Base-by-base conservation (phyloP, 1,140 invertebrate species). In the Panagrolaimus sp. region DNA sequence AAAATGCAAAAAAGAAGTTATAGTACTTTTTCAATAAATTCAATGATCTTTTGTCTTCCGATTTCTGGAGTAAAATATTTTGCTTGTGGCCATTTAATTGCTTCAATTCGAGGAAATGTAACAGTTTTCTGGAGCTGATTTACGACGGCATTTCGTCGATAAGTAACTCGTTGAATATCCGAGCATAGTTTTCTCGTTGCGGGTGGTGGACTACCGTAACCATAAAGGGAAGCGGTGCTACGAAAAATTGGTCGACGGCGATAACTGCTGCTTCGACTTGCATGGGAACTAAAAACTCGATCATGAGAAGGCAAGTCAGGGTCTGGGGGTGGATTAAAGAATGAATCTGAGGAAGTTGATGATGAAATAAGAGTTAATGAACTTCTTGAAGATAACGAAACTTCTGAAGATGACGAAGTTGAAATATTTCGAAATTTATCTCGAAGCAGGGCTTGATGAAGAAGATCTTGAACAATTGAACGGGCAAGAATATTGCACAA, bases 11-110 rank as follows among this genome's bases (percentile, higher is more conserved):
- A 52, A 7, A 1, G 48, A n/a, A 10, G 15, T 3, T 58, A n/a
- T 4, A 0, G 4, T 68, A 68, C 67, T 44, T 68, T 45, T 45
- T 68, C 67, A 32, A 68, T 68, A 15, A 43, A 63, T 45, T 68
- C 67, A 43, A 68, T 68, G 28, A 68, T 68, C 14, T 62, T 68
- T 24, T 46, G 46, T 38, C 67, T n/a, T 4, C 67, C 67, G 8
- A 68, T 24, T 43, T 68, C 67, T 8, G 67, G 47, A 17, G 24
- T 68, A n/a, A 68, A 68, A 12, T 17, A 63, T 44, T 46, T 45
- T 38, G 48, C 24, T 21, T n/a, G 21, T 17, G 48, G 48, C 46
- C 48, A 63, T 38, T 58, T 58, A 12, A 58, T 58, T 10, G 14
- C 28, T 28, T 58, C 52, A 58, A 26, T 21, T 8, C 52, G 8